phyloP scores from a whole-genome alignment of 2,113 vertebrate genomes.

The Typhlomys cinereus region DNA sequence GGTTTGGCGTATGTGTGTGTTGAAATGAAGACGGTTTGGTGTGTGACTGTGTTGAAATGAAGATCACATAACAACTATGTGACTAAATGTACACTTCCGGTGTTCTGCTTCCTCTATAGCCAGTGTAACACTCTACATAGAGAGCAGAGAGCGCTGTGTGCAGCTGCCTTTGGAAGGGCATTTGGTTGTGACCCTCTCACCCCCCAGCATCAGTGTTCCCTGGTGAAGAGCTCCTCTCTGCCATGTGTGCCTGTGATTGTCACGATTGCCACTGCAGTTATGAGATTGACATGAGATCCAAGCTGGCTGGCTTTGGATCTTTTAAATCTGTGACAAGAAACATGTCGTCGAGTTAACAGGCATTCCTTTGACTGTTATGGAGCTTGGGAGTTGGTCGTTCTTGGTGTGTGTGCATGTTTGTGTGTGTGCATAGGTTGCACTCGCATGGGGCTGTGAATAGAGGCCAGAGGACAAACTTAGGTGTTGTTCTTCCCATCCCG shows the following conservation, averaged over 20 bases:
- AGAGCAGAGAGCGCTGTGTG: background rate
- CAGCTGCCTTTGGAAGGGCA: background rate
- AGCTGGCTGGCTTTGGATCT: background rate
- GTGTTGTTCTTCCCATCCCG: too few species aligned
- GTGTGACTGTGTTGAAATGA: background rate
- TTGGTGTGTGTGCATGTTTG: too few species aligned
- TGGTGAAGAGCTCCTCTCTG: background rate
- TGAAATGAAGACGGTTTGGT: too few species aligned
- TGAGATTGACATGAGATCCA: background rate
- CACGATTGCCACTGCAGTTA: background rate
- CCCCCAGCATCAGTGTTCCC: background rate
- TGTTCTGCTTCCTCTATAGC: rapidly evolving
- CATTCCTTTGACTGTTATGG: background rate
- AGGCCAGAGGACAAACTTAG: too few species aligned
- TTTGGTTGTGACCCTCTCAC: background rate
- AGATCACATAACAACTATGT: background rate
- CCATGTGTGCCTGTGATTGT: background rate
- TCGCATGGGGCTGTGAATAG: too few species aligned
- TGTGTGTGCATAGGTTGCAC: too few species aligned
- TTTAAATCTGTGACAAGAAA: background rate
- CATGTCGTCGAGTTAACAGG: background rate
- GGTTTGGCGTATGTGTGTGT: background rate
- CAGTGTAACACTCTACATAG: background rate
- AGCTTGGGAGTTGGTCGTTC: background rate
- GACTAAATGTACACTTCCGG: background rate